These are phyloP conservation scores for Psettodes erumei DNA, from an alignment of 2,113 vertebrate species.

Conservation along the genomic window DNA sequence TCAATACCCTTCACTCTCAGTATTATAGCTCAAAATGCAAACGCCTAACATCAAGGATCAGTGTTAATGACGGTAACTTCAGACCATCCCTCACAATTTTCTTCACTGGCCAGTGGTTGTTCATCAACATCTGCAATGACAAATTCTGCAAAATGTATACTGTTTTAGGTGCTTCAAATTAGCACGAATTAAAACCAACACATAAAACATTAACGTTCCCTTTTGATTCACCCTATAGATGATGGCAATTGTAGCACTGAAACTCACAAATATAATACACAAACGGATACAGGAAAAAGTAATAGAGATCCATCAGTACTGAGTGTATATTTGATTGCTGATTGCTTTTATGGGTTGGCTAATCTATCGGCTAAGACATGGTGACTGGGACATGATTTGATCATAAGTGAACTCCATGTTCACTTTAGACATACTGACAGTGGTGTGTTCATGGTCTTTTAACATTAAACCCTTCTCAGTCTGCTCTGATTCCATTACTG, in stretches of 20 bases:
- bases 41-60: background rate
- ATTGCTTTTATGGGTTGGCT: background rate
- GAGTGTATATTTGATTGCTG: no score
- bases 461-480: background rate
- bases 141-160: background rate
- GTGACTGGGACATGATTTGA: background rate
- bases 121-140: no score
- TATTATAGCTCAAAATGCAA: background rate
- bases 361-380: background rate
- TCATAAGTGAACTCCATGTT: background rate
- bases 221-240: no score
- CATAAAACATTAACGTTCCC: no score
- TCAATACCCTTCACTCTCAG: background rate
- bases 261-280: no score
- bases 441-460: background rate
- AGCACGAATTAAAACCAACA: background rate
- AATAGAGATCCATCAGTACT: no score
- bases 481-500: background rate
- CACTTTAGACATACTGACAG: background rate
- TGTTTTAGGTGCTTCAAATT: no score
- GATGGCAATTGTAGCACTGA: no score
- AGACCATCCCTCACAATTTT: background rate
- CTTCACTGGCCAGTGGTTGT: no score
- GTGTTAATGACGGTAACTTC: background rate
- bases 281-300: no score